Conservation (phyloP, 2,113 vertebrate species). For the Forbesichthys papilliferus region DNA sequence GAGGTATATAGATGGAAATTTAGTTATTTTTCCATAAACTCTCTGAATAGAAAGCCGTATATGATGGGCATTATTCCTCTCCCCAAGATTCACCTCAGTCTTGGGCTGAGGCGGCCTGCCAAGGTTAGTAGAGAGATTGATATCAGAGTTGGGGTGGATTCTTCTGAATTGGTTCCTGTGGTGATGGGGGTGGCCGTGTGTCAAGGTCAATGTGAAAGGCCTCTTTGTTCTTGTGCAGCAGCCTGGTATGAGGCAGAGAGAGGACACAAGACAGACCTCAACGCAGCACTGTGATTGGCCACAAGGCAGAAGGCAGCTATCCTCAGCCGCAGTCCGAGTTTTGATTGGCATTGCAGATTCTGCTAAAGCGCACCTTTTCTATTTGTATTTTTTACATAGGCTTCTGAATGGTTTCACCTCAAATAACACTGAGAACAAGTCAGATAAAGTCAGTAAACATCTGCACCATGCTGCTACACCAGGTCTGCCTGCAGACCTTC, state of each 20-base stretch:
- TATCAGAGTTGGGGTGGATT: constrained; percentile 68
- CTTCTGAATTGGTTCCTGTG: constrained; percentile 72
- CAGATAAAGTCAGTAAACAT: not conserved
- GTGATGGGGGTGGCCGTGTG: constrained; percentile 72
- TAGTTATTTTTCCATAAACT: not conserved
- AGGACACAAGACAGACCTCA: constrained; percentile 7
- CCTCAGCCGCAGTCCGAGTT: constrained; percentile 51
- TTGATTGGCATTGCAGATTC: constrained; percentile 55
- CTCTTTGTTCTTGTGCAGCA: constrained; percentile 70
- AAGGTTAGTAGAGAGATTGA: constrained; percentile 60
- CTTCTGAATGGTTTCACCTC: constrained; percentile 50
- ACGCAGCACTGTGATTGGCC: constrained; percentile 7
- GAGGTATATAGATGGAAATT: not conserved
- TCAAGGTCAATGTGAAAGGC: constrained; percentile 79
- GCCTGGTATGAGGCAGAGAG: constrained; percentile 57
- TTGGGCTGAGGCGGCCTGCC: constrained; percentile 37
- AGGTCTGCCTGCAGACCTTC: constrained; percentile 9
- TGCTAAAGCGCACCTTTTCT: constrained; percentile 20
- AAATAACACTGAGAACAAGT: constrained; percentile 40
- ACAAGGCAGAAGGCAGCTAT: constrained; percentile 39
- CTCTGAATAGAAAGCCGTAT: constrained; percentile 30
- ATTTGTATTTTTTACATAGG: constrained; percentile 16
- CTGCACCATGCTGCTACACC: not conserved
- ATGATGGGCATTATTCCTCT: constrained; percentile 41
- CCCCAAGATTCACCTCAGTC: constrained; percentile 38